Base-by-base conservation (phyloP, 2,888 invertebrate species). In the Diarsia dahlii region DNA sequence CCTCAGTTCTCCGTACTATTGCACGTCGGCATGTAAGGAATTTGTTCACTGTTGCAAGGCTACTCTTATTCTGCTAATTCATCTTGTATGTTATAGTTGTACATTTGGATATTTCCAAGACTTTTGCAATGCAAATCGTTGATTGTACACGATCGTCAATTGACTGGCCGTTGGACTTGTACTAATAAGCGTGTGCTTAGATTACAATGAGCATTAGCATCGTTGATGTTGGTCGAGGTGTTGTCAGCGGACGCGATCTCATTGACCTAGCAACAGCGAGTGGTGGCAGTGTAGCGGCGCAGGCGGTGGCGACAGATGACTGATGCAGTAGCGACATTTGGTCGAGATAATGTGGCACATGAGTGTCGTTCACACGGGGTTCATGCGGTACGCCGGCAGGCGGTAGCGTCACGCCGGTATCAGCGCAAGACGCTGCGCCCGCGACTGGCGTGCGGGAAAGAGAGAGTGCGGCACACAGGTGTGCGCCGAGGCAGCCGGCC, bases 401-500 rank as follows among this genome's bases (percentile, higher is more conserved):
- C 74, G 72, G 90, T 89, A 89, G 89, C 91, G 92, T 92, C 92
- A 91, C 91, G 88, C 85, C 90, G 90, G 93, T 93, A 93, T 91
- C 89, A 91, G 91, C 89, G 89, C 92, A 91, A 91, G 91, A 92
- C 90, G 90, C 78, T 92, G 93, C 93, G 93, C 87, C 90, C 90
- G 87, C 90, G 90, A 91, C 85, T 87, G 74, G 87, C 89, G 91
- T 89, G 94, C 89, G 92, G 88, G 93, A 94, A 92, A 94, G 94
- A 95, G 95, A 95, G 95, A 94, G 94, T 93, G 93, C 88, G 76
- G 86, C 85, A 87, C 94, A 95, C 96, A 95, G 96, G 96, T 95
- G 96, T 95, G 95, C 94, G 92, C 80, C 71, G 81, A 87, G 82
- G 87, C 94, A 92, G 93, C 92, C 93, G 93, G 92, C 90, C 85